Base-by-base conservation (phyloP, 1,140 invertebrate genomes). In the Dreissena rostriformis region DNA sequence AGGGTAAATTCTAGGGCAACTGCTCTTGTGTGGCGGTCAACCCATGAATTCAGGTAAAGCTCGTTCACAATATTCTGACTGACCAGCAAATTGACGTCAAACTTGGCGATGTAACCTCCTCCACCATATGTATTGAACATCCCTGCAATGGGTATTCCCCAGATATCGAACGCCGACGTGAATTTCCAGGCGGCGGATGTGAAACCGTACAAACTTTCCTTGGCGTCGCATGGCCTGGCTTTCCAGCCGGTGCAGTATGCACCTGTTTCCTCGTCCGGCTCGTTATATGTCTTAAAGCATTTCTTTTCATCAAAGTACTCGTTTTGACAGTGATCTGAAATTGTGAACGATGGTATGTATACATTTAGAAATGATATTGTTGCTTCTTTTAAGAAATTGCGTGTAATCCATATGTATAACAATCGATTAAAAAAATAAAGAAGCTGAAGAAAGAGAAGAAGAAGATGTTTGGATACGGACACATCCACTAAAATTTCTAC, bases 1-100 rank as follows among this genome's bases (percentile, higher is more conserved):
- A 94, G 88, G 17, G 94, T 94, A 85, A 95, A 94, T 77, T 95
- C 95, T 11, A 94, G 88, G 79, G 95, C 92, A 29, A 95, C 90
- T 8, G 94, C 94, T 87, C 95, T 87, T 0, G 95, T 95, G 22
- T 91, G 86, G n/a, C 90, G 80, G 85, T 95, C 94, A n/a, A 95
- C 89, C 95, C 95, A 95, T 0, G 84, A 87, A 57, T 90, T 78
- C 0, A 88, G 75, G 28, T 93, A 84, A 8, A 95, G 81, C 52
- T 91, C 87, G 14, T 91, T 81, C 10, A 95, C 72, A 49, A 86
- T 86, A 55, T 80, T 57, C 55, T 66, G 71, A 73, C 86, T 73
- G 52, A 88, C 57, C 79, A 89, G 82, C n/a, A 70, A 80, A 71
- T 91, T 90, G 7, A 90, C 86, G 66, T 87, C 82, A 1, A 90